Conservation (phyloP, 2,797 vertebrate genomes). For the Danio albolineatus region DNA sequence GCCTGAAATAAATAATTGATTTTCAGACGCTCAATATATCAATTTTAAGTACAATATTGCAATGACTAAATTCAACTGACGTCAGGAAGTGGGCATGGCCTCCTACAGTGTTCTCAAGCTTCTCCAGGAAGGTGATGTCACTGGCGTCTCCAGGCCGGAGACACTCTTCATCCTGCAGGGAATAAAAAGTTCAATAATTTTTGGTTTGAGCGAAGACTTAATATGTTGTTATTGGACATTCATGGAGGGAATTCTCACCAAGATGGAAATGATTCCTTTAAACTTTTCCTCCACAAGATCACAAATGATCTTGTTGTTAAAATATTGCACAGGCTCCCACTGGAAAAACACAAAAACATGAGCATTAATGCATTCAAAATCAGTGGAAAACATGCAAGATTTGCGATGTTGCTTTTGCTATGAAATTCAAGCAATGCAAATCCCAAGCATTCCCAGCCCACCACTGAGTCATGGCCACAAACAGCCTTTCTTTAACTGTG, state of each 20-base stretch:
- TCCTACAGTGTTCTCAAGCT: constrained; percentile 92
- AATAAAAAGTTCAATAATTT: neutral
- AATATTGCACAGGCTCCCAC: constrained; percentile 98
- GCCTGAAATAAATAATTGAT: constrained; percentile 74
- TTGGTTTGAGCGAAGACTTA: neutral
- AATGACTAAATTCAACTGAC: constrained; percentile 77
- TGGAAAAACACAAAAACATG: constrained; percentile 65
- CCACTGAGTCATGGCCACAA: constrained; percentile 38
- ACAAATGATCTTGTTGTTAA: constrained; percentile 99
- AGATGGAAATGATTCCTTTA: constrained; percentile 97
- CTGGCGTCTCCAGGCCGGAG: constrained; percentile 95
- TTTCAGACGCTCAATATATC: neutral
- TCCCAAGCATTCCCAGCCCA: constrained; percentile 53
- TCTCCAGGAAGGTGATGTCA: constrained; percentile 94
- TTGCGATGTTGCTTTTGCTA: constrained; percentile 10
- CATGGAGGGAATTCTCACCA: constrained; percentile 78
- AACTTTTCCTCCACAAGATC: constrained; percentile 98
- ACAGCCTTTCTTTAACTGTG: constrained; percentile 49
- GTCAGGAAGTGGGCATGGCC: constrained; percentile 95
- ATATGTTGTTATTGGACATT: neutral
- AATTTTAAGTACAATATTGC: neutral
- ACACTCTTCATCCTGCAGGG: constrained; percentile 93
- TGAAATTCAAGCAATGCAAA: constrained; percentile 64
- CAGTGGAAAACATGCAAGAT: constrained; percentile 40
- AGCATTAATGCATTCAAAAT: constrained; percentile 18